A percentile compares a stretch with the other conserved stretches of the same genome.
Conservation (phyloP, 2,113 vertebrate species). For the Chelonoidis abingdonii region DNA sequence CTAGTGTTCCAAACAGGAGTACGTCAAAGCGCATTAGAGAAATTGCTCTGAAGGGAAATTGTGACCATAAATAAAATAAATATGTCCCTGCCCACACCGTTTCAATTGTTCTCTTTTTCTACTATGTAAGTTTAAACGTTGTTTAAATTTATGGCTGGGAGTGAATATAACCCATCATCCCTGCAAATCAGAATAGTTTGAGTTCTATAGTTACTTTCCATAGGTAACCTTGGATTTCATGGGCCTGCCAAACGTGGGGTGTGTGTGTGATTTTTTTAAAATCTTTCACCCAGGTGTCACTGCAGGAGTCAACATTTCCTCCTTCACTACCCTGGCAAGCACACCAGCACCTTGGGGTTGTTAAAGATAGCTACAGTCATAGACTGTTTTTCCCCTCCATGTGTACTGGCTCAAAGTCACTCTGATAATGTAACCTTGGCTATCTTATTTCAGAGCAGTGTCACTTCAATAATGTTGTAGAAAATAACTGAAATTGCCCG, state of each 20-base stretch:
- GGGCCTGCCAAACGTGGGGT: background rate
- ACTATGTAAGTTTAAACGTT: background rate
- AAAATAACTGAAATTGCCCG: constrained; percentile 10
- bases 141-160: background rate
- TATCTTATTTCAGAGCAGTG: background rate
- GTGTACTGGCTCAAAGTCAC: background rate
- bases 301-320: background rate
- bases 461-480: background rate
- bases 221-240: background rate
- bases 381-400: background rate
- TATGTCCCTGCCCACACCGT: background rate
- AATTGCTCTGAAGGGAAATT: background rate
- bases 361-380: background rate
- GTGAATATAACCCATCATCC: background rate
- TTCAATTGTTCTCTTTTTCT: background rate
- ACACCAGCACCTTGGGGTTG: background rate
- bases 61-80: background rate
- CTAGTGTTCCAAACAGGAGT: background rate
- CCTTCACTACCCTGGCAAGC: background rate
- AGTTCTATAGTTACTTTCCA: background rate
- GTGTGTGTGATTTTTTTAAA: background rate
- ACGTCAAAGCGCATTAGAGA: background rate
- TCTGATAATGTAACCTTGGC: background rate
- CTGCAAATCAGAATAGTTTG: background rate
- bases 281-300: constrained; percentile 20